Conservation (phyloP, 2,113 vertebrate species). For the Hypomesus transpacificus region DNA sequence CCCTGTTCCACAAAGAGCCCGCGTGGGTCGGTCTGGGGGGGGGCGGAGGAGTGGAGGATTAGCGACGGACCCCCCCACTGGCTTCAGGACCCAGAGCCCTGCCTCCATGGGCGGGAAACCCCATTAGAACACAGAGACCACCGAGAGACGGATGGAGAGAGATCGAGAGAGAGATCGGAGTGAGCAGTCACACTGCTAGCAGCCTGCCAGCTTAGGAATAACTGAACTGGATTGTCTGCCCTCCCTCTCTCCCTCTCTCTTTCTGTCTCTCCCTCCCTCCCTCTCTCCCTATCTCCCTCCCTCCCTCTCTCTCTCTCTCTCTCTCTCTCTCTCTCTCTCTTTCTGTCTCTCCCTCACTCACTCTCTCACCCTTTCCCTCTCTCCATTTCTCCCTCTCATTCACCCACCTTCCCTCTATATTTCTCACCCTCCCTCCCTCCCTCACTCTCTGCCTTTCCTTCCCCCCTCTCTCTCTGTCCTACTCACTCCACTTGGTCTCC, state of each 20-base stretch:
- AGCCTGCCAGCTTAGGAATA: conserved; percentile 47
- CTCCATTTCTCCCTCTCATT: conserved; percentile 31
- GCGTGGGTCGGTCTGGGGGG: conserved; percentile 13
- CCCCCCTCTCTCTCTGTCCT: background rate
- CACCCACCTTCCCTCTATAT: conserved; percentile 6
- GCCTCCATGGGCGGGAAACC: conserved; percentile 53
- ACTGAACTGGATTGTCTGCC: conserved; percentile 39
- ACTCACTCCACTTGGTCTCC: background rate
- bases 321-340: background rate
- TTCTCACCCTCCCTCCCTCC: background rate
- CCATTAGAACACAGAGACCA: conserved; percentile 52
- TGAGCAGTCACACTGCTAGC: conserved; percentile 56
- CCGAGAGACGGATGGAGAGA: background rate
- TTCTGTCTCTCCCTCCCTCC: conserved; percentile 27
- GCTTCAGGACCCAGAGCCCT: conserved; percentile 53
- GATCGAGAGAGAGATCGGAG: conserved; percentile 43
- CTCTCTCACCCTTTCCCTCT: background rate
- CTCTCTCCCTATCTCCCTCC: conserved; percentile 42
- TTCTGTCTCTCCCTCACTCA: background rate
- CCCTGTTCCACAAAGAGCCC: conserved; percentile 25
- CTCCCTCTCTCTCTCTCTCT: conserved; percentile 9
- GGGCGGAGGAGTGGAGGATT: conserved; percentile 20
- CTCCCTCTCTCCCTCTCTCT: conserved; percentile 10
- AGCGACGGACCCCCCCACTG: conserved; percentile 41
- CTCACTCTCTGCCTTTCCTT: background rate